Evolutionary conservation across 2,888 invertebrate species (phyloP), one percentile per base, ranked within the genome.

Genomic region (Drosophila formosana): DNA sequence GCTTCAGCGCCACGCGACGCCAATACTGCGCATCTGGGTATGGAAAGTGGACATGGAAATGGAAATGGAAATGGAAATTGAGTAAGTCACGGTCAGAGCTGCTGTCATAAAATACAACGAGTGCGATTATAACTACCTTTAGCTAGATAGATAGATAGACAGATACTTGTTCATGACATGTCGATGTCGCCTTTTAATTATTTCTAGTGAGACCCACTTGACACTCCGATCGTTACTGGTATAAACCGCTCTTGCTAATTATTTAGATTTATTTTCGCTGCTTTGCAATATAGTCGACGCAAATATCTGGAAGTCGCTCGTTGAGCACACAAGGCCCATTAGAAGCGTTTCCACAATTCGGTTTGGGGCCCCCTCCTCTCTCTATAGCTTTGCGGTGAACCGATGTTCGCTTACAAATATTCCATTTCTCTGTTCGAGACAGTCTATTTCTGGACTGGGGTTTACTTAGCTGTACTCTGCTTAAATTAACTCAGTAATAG

Each of bases 11-110:
- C 23, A 89, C 69, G 9, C 80, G 58, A 2, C 75, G 82, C 92
- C 92, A 92, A 70, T 79, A 91, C n/a, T 77, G 43, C 1, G 88
- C 86, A 81, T 92, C 92, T 92, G 53, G 7, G 32, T 7, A 18
- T 18, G 18, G 18, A 18, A 18, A 18, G 18, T 18, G 1, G 18
- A 18, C 1, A 18, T 28, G 72, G 25, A 52, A 50, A 43, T 43
- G 37, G 9, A 52, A 50, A 43, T 43, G 37, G 9, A 11, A 37
- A 37, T 37, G 4, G n/a, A 1, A 37, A 37, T 63, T 49, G 64
- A 65, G 49, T 70, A 73, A 70, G 67, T 73, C 51, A 63, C 51
- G 64, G 30, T 41, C 61, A 28, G 3, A 4, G 25, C 23, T 63
- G 30, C 11, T 41, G 11, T n/a, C 13, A 26, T 13, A 18, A 18